Percentiles rank a stretch among this genome's conserved stretches.
These are phyloP conservation scores for Microtus ochrogaster DNA, from an alignment of 2,113 vertebrate genomes.

Conservation along the genomic window DNA sequence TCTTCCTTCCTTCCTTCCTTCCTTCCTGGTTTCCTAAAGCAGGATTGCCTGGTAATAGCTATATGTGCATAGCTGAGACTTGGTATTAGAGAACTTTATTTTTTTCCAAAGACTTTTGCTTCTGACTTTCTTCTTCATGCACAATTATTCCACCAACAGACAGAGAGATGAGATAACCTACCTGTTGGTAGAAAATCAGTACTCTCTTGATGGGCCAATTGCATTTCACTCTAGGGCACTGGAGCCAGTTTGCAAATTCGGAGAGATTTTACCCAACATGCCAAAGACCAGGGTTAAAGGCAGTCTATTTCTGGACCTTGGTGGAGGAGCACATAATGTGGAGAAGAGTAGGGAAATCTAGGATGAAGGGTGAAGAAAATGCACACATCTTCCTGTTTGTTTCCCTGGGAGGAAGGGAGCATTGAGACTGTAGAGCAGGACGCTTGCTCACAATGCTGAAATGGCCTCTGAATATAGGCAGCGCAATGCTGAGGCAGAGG, in stretches of 20 bases:
- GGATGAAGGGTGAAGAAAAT: background rate
- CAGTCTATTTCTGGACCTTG: background rate
- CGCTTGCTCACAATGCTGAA: background rate
- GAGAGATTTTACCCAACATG: background rate
- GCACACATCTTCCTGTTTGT: background rate
- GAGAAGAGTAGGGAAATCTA: background rate
- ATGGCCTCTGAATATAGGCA: conserved; percentile 2
- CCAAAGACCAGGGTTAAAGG: background rate
- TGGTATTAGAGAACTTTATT: background rate
- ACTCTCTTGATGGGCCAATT: background rate
- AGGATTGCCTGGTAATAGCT: background rate
- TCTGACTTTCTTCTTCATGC: background rate
- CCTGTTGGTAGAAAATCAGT: background rate
- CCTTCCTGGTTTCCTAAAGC: background rate
- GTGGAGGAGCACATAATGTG: background rate
- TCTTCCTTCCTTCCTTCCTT: background rate
- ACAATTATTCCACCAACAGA: background rate
- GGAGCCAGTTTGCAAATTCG: background rate
- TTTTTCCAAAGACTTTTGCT: background rate
- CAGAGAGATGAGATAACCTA: background rate
- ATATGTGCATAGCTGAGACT: background rate
- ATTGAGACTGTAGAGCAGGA: conserved; percentile 2
- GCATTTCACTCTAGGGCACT: background rate
- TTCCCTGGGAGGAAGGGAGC: conserved; percentile 23
- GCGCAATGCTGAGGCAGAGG: conserved; percentile 1